Evolutionary conservation across 2,113 vertebrate species (phyloP).

Genomic region (Zapus hudsonius): DNA sequence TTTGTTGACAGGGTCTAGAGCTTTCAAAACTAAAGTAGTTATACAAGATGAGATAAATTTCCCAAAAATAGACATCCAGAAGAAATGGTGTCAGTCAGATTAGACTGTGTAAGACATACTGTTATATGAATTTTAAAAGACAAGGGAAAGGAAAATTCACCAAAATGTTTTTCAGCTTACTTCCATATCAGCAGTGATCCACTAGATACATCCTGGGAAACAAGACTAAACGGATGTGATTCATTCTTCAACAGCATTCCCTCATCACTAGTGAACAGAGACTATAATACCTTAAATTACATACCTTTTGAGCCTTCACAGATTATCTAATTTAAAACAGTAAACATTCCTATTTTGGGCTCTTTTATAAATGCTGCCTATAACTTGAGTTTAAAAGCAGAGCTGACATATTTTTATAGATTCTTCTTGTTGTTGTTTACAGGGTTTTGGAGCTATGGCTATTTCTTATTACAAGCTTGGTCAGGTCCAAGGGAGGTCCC

Average conservation of each 20-base stretch:
- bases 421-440: slow-evolving; percentile 12
- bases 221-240: slow-evolving; percentile 85
- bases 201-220: slow-evolving; percentile 78
- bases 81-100: slow-evolving; percentile 67
- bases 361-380: slow-evolving; percentile 75
- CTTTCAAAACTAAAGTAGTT: slow-evolving; percentile 66
- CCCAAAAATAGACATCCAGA: slow-evolving; percentile 66
- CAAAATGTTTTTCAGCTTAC: slow-evolving; percentile 87
- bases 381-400: slow-evolving; percentile 68
- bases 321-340: slow-evolving; percentile 82
- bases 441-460: slow-evolving; percentile 44
- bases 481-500: background rate
- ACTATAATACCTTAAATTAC: slow-evolving; percentile 74
- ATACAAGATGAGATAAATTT: slow-evolving; percentile 50
- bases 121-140: slow-evolving; percentile 83
- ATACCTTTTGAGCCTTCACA: slow-evolving; percentile 80
- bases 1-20: background rate
- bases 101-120: slow-evolving; percentile 78
- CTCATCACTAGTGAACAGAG: slow-evolving; percentile 78
- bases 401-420: slow-evolving; percentile 71
- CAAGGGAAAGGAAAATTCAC: slow-evolving; percentile 85
- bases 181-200: slow-evolving; percentile 84
- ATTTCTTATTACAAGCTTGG: slow-evolving; percentile 6
- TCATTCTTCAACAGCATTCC: slow-evolving; percentile 85
- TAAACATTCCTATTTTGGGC: slow-evolving; percentile 78